Evolutionary conservation across 2,888 invertebrate genomes (phyloP).

Genomic region (Pristionchus exspectatus): DNA sequence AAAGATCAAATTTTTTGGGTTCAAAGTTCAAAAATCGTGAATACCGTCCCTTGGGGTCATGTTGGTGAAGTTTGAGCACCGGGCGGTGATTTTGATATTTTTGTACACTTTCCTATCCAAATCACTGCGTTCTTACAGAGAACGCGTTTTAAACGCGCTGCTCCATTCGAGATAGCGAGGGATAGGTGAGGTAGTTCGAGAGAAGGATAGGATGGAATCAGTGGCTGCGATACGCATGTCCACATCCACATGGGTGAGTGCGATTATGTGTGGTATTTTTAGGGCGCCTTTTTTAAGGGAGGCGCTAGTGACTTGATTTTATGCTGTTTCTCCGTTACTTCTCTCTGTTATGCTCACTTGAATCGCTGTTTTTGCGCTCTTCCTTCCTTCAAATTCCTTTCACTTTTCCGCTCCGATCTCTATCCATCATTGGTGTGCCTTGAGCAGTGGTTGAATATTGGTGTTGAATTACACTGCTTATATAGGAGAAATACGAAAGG

Average conservation of each 20-base stretch:
- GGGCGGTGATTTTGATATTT: too few relatives aligned
- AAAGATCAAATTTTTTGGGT: too few relatives aligned
- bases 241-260: not conserved
- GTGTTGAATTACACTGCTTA: constrained; percentile 36
- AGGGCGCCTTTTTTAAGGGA: not conserved
- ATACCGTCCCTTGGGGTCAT: too few relatives aligned
- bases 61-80: too few relatives aligned
- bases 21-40: too few relatives aligned
- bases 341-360: not conserved
- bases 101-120: too few relatives aligned
- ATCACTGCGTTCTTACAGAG: too few relatives aligned
- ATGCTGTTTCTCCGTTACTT: not conserved
- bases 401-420: too few relatives aligned
- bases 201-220: constrained; percentile 16
- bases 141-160: too few relatives aligned
- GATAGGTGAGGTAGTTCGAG: not conserved
- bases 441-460: not conserved
- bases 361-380: constrained; percentile 7
- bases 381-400: not conserved
- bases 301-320: not conserved
- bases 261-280: not conserved
- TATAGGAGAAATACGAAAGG: not conserved
- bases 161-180: not conserved
- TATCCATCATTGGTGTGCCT: not conserved
- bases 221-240: not conserved